Evolutionary conservation across 2,888 invertebrate genomes (phyloP).

Genomic region (Caenorhabditis angaria): DNA sequence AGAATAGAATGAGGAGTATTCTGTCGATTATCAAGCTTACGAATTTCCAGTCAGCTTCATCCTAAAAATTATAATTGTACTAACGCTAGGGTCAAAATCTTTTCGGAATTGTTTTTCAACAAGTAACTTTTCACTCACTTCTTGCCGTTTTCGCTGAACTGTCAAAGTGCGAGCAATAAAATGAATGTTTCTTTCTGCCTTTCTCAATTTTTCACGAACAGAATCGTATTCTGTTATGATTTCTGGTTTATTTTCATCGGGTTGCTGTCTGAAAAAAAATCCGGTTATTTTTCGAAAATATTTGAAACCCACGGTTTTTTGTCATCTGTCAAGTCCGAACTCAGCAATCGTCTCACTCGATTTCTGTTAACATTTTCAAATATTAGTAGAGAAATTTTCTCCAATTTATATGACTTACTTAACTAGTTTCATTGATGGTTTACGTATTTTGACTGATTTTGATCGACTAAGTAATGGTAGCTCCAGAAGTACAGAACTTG

Average conservation of each 20-base stretch:
- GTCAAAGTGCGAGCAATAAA: slow-evolving; percentile 66
- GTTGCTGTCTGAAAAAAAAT: slow-evolving; percentile 20
- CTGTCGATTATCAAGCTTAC: slow-evolving; percentile 68
- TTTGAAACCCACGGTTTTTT: slow-evolving; percentile 6
- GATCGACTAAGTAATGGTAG: slow-evolving; percentile 51
- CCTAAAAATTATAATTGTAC: slow-evolving; percentile 42
- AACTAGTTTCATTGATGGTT: slow-evolving; percentile 35
- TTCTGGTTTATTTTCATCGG: slow-evolving; percentile 29
- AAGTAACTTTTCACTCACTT: no score
- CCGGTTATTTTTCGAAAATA: background rate
- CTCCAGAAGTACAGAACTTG: slow-evolving; percentile 48
- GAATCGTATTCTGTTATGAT: slow-evolving; percentile 28
- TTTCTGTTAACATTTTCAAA: slow-evolving; percentile 20
- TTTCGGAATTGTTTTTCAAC: no score
- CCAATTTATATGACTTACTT: slow-evolving; percentile 23
- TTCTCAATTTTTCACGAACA: slow-evolving; percentile 47
- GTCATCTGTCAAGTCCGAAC: slow-evolving; percentile 35
- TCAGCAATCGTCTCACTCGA: slow-evolving; percentile 34
- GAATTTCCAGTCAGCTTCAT: slow-evolving; percentile 69
- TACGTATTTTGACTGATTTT: slow-evolving; percentile 44
- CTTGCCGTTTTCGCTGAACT: slow-evolving; percentile 52
- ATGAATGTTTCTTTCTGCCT: slow-evolving; percentile 64
- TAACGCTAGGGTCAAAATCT: background rate
- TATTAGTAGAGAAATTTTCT: background rate
- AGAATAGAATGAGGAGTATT: slow-evolving; percentile 63